Percentiles rank a stretch among this genome's conserved stretches.
These are phyloP conservation scores for Chloropsis hardwickii DNA, from an alignment of 2,113 vertebrate species.

Conservation along the genomic window DNA sequence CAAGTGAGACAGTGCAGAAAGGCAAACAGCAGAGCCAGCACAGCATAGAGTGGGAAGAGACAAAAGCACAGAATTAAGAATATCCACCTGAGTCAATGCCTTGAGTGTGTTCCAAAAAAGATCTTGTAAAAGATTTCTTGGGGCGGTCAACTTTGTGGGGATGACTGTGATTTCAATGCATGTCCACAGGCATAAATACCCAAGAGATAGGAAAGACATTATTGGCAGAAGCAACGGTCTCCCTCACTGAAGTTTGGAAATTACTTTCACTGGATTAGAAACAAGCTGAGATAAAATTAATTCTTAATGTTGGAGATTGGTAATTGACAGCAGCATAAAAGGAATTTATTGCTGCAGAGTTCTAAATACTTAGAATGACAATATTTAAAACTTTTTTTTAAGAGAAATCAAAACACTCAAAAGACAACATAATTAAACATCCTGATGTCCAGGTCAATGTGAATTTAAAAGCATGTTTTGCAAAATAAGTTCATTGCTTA, in stretches of 20 bases:
- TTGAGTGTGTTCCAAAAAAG: not conserved
- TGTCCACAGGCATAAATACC: not conserved
- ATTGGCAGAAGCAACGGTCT: not conserved
- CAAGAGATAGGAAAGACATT: not conserved
- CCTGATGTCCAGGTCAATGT: not conserved
- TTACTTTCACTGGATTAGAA: not conserved
- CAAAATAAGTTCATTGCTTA: not conserved
- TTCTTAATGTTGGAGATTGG: not conserved
- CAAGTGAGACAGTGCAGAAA: not conserved
- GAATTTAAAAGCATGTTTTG: not conserved
- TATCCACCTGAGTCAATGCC: not conserved
- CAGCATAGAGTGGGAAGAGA: not conserved
- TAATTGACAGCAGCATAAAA: not conserved
- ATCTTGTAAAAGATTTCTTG: not conserved
- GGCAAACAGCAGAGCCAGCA: not conserved
- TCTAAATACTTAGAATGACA: not conserved
- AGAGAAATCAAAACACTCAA: not conserved
- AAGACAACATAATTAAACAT: not conserved
- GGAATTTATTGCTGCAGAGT: not conserved
- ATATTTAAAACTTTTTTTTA: not conserved
- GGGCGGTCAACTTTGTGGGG: not conserved
- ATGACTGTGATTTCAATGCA: not conserved
- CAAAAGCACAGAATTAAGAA: accelerated
- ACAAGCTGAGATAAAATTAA: not conserved
- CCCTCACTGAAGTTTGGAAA: not conserved